A percentile compares a stretch with the other conserved stretches of the same genome.
phyloP scores from a whole-genome alignment of 2,113 vertebrate genomes.

The Cricetomys ansorgei region DNA sequence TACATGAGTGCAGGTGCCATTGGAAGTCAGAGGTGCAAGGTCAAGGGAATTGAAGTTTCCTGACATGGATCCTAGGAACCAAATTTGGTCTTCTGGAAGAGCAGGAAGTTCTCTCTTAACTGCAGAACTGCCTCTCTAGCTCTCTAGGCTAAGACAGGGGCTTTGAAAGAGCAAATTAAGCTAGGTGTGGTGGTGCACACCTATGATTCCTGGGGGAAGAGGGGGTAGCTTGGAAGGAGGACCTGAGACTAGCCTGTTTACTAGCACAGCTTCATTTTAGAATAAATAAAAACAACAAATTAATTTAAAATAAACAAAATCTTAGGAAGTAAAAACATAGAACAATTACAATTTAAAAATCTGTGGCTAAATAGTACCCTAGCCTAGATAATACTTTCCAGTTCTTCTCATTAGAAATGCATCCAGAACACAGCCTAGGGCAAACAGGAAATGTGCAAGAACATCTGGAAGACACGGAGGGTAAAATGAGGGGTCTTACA shows the following conservation, averaged over 20 bases:
- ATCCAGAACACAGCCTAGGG: background rate
- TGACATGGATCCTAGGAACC: background rate
- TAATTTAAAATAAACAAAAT: constrained; percentile 9
- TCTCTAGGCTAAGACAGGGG: background rate
- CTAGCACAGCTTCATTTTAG: background rate
- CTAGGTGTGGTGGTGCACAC: background rate
- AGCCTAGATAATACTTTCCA: background rate
- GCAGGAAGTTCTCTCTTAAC: background rate
- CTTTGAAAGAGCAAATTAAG: background rate
- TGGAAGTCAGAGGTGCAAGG: background rate
- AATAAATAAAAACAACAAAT: background rate
- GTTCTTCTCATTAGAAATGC: constrained; percentile 10
- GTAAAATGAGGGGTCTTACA: background rate
- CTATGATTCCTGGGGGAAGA: background rate
- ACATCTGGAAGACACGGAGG: background rate
- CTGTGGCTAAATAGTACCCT: constrained; percentile 1
- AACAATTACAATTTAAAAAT: background rate
- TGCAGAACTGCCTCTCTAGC: background rate
- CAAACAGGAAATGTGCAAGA: background rate
- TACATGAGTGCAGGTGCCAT: background rate
- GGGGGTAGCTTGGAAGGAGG: too few species aligned
- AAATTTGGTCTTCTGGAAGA: background rate
- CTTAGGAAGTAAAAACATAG: background rate
- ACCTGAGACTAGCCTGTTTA: background rate
- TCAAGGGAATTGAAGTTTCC: background rate